Percentiles rank a stretch among this genome's conserved stretches.
Conservation (phyloP, 2,797 vertebrate genomes). For the Sylvilagus floridanus region DNA sequence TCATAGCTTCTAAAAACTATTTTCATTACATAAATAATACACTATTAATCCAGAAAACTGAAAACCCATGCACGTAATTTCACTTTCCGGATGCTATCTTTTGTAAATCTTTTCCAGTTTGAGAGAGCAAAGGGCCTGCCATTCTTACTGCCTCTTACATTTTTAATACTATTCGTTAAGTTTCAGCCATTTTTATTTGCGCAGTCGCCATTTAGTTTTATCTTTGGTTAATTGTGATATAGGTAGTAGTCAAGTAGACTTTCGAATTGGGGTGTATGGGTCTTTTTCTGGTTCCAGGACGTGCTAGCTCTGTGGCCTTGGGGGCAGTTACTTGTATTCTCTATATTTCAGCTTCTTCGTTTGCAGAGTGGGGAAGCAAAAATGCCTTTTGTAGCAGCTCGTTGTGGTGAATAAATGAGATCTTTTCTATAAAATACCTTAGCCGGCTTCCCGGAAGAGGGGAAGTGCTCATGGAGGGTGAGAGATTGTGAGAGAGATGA, state of each 20-base stretch:
- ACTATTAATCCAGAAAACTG: conserved; percentile 17
- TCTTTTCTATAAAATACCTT: conserved; percentile 14
- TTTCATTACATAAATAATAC: background rate
- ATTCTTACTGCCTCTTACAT: background rate
- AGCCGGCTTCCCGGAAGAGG: background rate
- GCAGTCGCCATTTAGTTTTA: background rate
- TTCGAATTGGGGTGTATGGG: background rate
- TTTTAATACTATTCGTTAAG: background rate
- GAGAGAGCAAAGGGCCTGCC: background rate
- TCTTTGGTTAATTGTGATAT: background rate
- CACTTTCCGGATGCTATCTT: background rate
- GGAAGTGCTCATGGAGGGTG: background rate
- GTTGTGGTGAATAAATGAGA: conserved; percentile 13
- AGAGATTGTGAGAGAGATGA: background rate
- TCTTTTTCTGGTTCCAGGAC: background rate
- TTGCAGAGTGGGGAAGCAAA: background rate
- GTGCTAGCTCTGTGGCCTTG: background rate
- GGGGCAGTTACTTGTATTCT: background rate
- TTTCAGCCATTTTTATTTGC: background rate
- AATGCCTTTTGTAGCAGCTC: background rate
- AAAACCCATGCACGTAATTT: background rate
- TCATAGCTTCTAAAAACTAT: background rate
- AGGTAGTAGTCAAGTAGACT: background rate
- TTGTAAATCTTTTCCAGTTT: background rate
- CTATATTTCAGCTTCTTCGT: background rate